Percentiles rank a stretch among this genome's conserved stretches.
Conservation (phyloP, 2,888 invertebrate genomes). For the Eupeodes luniger region DNA sequence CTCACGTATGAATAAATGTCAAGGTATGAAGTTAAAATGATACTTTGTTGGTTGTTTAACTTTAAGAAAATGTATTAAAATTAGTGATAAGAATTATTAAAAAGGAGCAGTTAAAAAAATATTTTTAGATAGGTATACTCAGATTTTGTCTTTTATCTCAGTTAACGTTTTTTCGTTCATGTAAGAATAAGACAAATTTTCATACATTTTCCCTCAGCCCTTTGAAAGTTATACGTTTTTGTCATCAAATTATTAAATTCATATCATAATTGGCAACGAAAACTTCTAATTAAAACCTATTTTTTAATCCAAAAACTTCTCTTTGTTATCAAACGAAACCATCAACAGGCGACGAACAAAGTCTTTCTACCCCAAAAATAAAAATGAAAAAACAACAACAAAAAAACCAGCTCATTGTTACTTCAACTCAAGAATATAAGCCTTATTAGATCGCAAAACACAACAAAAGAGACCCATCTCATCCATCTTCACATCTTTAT, state of each 20-base stretch:
- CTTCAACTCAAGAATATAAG: slow-evolving; percentile 54
- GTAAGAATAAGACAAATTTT: neutral
- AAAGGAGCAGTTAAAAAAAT: neutral
- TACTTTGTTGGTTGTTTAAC: too few species aligned
- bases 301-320: slow-evolving; percentile 47
- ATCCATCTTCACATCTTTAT: slow-evolving; percentile 59
- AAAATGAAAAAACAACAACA: slow-evolving; percentile 35
- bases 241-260: slow-evolving; percentile 4
- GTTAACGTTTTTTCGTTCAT: neutral
- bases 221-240: neutral
- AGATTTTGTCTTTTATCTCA: too few species aligned
- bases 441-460: slow-evolving; percentile 61
- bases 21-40: neutral
- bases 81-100: too few species aligned
- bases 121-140: too few species aligned
- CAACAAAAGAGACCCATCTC: slow-evolving; percentile 64
- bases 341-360: slow-evolving; percentile 59
- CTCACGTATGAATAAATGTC: slow-evolving; percentile 2
- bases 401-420: slow-evolving; percentile 52
- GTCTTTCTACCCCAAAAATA: slow-evolving; percentile 18
- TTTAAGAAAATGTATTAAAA: too few species aligned
- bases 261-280: slow-evolving; percentile 55
- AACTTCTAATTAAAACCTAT: slow-evolving; percentile 73
- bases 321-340: slow-evolving; percentile 65
- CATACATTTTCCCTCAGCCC: neutral